Evolutionary conservation across 2,113 vertebrate genomes (phyloP).

Genomic region (Mellivora capensis): DNA sequence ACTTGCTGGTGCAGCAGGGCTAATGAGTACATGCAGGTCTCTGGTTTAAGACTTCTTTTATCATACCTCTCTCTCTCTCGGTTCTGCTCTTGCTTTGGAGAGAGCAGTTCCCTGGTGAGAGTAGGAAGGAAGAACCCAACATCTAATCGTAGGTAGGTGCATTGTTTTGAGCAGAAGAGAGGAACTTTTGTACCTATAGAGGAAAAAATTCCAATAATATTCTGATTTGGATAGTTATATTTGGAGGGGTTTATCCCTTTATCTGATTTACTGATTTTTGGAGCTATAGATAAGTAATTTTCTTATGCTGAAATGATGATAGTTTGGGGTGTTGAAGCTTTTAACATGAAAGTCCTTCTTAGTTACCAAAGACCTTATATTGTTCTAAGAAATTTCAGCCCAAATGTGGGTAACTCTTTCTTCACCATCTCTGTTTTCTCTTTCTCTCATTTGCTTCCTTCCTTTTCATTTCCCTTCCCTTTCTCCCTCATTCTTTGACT

Average conservation of each 20-base stretch:
- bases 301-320: background rate
- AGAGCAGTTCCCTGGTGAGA: slow-evolving; percentile 24
- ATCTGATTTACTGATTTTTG: background rate
- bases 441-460: background rate
- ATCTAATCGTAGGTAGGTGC: background rate
- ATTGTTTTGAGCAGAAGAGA: slow-evolving; percentile 37
- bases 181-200: background rate
- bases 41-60: background rate
- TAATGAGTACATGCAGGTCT: background rate
- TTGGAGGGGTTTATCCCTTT: background rate
- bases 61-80: background rate
- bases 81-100: slow-evolving; percentile 2
- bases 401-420: background rate
- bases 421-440: background rate
- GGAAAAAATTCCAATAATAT: background rate
- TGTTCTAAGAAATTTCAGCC: background rate
- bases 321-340: background rate
- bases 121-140: background rate
- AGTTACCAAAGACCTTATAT: background rate
- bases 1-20: background rate
- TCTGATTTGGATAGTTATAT: background rate
- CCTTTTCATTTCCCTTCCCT: background rate
- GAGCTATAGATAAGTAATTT: background rate
- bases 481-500: background rate
- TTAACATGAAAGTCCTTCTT: background rate